Conservation (phyloP, 2,888 invertebrate species). For the Amitus sp. region DNA sequence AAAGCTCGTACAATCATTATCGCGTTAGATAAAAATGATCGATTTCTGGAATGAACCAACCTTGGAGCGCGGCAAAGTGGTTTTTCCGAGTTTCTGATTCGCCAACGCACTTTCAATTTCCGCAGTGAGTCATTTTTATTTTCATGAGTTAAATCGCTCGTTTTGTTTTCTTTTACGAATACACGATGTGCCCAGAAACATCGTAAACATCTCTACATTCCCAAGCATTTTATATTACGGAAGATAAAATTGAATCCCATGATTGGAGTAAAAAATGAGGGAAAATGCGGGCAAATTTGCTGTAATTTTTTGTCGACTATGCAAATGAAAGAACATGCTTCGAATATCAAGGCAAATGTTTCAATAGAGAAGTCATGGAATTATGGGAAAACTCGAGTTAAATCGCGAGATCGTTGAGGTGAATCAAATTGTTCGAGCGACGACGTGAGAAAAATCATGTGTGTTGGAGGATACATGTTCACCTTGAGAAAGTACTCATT, state of each 20-base stretch:
- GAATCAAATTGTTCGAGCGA: conserved; percentile 28
- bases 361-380: not conserved
- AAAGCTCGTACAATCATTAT: conserved; percentile 3
- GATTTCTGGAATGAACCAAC: too few relatives aligned
- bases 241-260: conserved; percentile 6
- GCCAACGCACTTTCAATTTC: conserved; percentile 9
- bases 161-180: conserved; percentile 10
- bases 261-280: conserved; percentile 4
- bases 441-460: conserved; percentile 8
- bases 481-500: conserved; percentile 19
- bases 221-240: conserved; percentile 5
- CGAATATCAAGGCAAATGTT: not conserved
- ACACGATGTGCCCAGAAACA: conserved; percentile 10
- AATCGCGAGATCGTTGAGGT: conserved; percentile 20
- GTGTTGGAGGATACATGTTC: not conserved
- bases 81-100: conserved; percentile 6
- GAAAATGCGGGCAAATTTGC: too few relatives aligned
- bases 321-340: too few relatives aligned
- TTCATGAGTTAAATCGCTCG: conserved; percentile 15
- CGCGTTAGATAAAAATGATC: not conserved
- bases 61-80: not conserved
- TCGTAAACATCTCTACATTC: conserved; percentile 13
- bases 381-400: conserved; percentile 22
- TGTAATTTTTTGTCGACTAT: not conserved
- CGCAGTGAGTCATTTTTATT: conserved; percentile 10